Evolutionary conservation across 1,140 invertebrate genomes (phyloP).

Genomic region (Patella vulgata): DNA sequence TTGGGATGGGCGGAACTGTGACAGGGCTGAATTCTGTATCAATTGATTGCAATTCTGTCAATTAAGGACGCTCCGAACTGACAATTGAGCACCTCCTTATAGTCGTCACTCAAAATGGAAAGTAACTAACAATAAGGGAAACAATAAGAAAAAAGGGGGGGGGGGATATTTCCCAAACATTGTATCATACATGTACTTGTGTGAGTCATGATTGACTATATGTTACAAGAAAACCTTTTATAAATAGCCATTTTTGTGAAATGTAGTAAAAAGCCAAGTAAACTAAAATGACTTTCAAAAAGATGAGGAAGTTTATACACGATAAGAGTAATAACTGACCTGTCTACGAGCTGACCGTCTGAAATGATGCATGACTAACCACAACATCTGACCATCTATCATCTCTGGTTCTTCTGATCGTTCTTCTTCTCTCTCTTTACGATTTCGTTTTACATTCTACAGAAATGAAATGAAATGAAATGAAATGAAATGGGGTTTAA

Average conservation of each 20-base stretch:
- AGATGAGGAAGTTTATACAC: too few relatives aligned
- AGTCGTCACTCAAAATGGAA: too few relatives aligned
- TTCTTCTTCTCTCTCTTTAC: slow-evolving; percentile 67
- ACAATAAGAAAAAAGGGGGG: slow-evolving; percentile 2
- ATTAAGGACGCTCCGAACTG: too few relatives aligned
- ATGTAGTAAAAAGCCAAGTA: not conserved
- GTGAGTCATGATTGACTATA: too few relatives aligned
- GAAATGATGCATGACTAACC: slow-evolving; percentile 72
- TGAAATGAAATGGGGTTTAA: slow-evolving; percentile 5
- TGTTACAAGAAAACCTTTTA: not conserved
- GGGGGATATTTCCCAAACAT: too few relatives aligned
- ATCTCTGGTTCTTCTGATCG: slow-evolving; percentile 64
- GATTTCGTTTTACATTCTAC: slow-evolving; percentile 67
- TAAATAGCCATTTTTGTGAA: not conserved
- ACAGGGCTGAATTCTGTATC: too few relatives aligned
- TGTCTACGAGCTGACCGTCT: slow-evolving; percentile 53
- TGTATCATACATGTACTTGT: too few relatives aligned
- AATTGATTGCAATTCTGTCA: too few relatives aligned
- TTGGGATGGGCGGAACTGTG: too few relatives aligned
- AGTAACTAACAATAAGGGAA: not conserved
- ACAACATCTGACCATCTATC: slow-evolving; percentile 71
- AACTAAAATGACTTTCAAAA: too few relatives aligned
- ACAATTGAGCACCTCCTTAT: too few relatives aligned
- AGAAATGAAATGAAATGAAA: slow-evolving; percentile 14
- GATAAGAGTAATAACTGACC: too few relatives aligned